Percentiles rank a stretch among this genome's conserved stretches.
These are phyloP conservation scores for Rhynchotus rufescens DNA, from an alignment of 2,797 vertebrate genomes.

Conservation along the genomic window DNA sequence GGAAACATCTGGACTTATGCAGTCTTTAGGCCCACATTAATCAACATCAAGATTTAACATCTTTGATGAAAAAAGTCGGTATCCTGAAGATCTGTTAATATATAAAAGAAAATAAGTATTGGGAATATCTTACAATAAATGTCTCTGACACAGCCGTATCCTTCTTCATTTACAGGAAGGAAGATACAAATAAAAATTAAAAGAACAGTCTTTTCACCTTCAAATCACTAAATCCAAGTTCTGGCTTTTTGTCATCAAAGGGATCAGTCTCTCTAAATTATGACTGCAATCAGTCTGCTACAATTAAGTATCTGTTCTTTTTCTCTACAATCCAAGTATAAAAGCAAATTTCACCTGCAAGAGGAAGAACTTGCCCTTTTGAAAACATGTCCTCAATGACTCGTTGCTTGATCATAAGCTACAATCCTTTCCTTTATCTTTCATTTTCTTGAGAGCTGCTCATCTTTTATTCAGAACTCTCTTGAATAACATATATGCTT, in stretches of 20 bases:
- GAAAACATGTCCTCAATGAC: not conserved
- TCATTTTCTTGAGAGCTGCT: not conserved
- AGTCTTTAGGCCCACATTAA: no score
- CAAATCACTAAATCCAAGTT: not conserved
- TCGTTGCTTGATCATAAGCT: not conserved
- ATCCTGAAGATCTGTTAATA: not conserved
- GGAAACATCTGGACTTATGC: not conserved
- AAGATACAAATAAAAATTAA: not conserved
- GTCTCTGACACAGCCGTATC: not conserved
- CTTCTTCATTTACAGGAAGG: not conserved
- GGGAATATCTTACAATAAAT: not conserved
- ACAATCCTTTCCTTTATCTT: not conserved
- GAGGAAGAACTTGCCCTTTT: not conserved
- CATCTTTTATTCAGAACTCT: not conserved
- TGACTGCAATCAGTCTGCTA: not conserved
- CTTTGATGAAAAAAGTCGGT: no score
- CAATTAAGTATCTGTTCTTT: not conserved
- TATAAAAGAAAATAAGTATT: not conserved
- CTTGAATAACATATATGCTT: not conserved
- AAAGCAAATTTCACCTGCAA: not conserved
- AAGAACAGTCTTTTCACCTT: no score
- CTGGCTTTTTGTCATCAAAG: not conserved
- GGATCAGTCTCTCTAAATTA: not conserved
- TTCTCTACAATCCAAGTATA: not conserved
- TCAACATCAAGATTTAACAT: not conserved